Percentiles rank a stretch among this genome's conserved stretches.
These are phyloP conservation scores for Meleagris gallopavo DNA, from an alignment of 2,113 vertebrate genomes.

Conservation along the genomic window DNA sequence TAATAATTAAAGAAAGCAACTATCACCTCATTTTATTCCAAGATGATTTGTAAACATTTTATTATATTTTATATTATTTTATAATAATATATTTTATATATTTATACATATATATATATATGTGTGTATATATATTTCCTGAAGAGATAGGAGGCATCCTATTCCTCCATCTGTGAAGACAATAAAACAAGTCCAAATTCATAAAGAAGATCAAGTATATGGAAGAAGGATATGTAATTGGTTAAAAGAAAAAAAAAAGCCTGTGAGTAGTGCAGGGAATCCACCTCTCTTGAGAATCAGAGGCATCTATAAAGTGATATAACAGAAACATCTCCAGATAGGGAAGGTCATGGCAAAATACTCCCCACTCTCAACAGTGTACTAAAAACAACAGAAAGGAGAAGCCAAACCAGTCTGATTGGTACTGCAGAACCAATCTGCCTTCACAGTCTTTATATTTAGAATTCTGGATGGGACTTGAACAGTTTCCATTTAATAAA, in stretches of 20 bases:
- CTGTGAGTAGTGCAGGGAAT: not conserved
- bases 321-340: not conserved
- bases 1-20: not conserved
- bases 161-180: not conserved
- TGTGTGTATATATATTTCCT: not conserved
- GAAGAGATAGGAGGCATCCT: too few relatives aligned
- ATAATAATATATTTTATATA: too few relatives aligned
- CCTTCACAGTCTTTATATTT: not conserved
- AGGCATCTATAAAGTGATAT: not conserved
- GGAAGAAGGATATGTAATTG: not conserved
- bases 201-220: not conserved
- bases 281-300: not conserved
- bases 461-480: not conserved
- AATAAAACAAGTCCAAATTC: not conserved
- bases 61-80: not conserved
- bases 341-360: not conserved
- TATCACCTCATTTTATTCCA: fast-evolving
- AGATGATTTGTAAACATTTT: not conserved
- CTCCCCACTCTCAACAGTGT: not conserved
- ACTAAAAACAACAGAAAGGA: not conserved
- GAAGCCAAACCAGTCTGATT: not conserved
- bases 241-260: not conserved
- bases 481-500: not conserved
- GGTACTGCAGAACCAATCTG: not conserved
- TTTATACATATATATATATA: too few relatives aligned